phyloP scores from a whole-genome alignment of 2,888 invertebrate genomes.

The Incurvaria masculella region DNA sequence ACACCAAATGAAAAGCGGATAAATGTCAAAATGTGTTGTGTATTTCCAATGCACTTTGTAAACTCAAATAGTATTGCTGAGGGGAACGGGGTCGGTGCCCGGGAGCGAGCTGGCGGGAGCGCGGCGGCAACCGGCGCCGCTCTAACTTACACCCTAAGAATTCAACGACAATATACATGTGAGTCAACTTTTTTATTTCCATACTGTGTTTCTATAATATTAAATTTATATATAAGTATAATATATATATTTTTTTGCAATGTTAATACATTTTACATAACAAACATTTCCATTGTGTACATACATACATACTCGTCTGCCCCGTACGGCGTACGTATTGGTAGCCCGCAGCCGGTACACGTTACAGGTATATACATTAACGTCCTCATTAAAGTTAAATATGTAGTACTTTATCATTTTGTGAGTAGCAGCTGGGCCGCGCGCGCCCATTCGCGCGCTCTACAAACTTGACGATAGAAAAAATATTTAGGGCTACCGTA shows the following conservation, averaged over 20 bases:
- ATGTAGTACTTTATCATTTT: conserved; percentile 5
- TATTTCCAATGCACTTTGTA: conserved; percentile 43
- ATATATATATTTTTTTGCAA: conserved; percentile 57
- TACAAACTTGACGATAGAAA: conserved; percentile 49
- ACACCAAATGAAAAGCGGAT: conserved; percentile 41
- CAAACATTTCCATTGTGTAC: conserved; percentile 53
- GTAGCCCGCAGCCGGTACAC: conserved; percentile 16
- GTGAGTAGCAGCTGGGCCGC: conserved; percentile 22
- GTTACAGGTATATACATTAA: not conserved
- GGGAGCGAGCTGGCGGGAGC: conserved; percentile 5
- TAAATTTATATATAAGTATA: conserved; percentile 53
- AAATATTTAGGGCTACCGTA: conserved; percentile 47
- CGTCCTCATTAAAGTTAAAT: not conserved
- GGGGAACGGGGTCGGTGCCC: too few species aligned
- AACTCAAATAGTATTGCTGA: conserved; percentile 33
- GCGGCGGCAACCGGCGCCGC: conserved; percentile 18
- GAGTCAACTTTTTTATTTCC: conserved; percentile 55
- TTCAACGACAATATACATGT: conserved; percentile 38
- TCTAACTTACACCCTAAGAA: conserved; percentile 43
- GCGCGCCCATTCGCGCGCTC: conserved; percentile 20
- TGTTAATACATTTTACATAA: conserved; percentile 57
- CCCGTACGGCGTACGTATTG: conserved; percentile 29
- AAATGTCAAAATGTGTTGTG: conserved; percentile 46
- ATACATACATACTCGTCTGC: conserved; percentile 39
- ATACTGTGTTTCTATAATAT: conserved; percentile 57